Evolutionary conservation across 2,797 vertebrate genomes (phyloP).

Genomic region (Enteromius viviparus): DNA sequence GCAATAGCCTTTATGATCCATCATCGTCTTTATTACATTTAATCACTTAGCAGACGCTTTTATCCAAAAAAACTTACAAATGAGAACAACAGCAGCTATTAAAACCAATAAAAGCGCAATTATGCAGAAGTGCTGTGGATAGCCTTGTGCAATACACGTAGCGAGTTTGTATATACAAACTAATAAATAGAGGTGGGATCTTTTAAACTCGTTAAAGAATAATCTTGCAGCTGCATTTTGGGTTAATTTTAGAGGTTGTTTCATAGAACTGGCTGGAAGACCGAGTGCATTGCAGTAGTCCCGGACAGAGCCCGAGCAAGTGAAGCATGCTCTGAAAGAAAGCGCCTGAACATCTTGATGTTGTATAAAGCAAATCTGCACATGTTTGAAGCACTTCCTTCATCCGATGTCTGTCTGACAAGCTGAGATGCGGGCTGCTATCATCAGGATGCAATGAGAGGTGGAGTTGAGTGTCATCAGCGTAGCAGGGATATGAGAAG

Average conservation of each 20-base stretch:
- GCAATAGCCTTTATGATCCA: neutral
- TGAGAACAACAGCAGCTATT: too few relatives aligned
- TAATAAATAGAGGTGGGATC: neutral
- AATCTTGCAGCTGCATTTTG: neutral
- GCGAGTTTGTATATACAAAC: neutral
- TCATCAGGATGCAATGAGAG: neutral
- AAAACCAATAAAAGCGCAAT: neutral
- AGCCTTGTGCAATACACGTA: too few relatives aligned
- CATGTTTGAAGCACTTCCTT: too few relatives aligned
- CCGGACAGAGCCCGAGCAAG: too few relatives aligned
- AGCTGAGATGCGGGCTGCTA: neutral
- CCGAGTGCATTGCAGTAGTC: neutral
- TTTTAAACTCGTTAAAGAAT: neutral
- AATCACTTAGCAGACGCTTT: neutral
- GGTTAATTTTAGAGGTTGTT: neutral
- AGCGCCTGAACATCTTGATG: too few relatives aligned
- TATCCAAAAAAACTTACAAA: neutral
- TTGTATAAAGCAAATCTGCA: too few relatives aligned
- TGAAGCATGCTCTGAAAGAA: neutral
- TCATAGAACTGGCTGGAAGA: neutral
- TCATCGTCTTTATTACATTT: neutral
- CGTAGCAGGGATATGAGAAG: neutral
- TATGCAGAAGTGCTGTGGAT: too few relatives aligned
- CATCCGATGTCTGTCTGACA: neutral
- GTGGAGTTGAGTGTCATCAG: neutral